Evolutionary conservation across 1,140 invertebrate genomes (phyloP).

Genomic region (Brachionus plicatilis): DNA sequence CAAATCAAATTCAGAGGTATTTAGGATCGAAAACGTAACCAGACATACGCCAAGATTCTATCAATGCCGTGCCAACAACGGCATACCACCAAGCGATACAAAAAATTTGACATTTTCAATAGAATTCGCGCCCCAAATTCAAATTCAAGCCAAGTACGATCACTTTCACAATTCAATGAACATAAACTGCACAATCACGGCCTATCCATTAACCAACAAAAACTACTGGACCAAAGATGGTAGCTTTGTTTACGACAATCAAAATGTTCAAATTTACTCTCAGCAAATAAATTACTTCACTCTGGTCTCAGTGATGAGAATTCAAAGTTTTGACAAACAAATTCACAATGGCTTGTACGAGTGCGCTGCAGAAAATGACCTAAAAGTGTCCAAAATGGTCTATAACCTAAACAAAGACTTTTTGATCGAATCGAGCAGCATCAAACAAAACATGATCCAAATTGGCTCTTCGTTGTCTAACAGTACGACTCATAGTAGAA

Average conservation of each 20-base stretch:
- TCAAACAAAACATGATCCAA: background rate
- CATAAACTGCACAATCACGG: slow-evolving; percentile 20
- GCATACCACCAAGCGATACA: slow-evolving; percentile 31
- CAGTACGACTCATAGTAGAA: background rate
- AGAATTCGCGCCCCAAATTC: slow-evolving; percentile 10
- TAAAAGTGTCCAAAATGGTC: slow-evolving; percentile 28
- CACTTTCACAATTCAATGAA: background rate
- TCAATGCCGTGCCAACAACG: slow-evolving; percentile 6
- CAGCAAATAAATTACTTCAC: background rate
- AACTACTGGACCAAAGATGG: slow-evolving; percentile 18
- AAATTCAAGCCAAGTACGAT: slow-evolving; percentile 31
- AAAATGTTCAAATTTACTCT: background rate
- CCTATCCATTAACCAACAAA: slow-evolving; percentile 5
- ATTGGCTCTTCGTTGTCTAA: background rate
- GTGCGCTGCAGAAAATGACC: slow-evolving; percentile 12
- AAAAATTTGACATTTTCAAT: slow-evolving; percentile 39
- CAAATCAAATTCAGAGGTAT: background rate
- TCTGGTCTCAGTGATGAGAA: background rate
- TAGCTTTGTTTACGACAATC: background rate
- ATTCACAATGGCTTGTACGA: slow-evolving; percentile 8
- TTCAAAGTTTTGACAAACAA: background rate
- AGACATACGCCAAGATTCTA: slow-evolving; percentile 24
- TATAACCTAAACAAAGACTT: slow-evolving; percentile 15
- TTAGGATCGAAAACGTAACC: background rate
- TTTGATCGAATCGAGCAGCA: background rate